These are phyloP conservation scores for Mantis religiosa DNA, from an alignment of 2,888 invertebrate genomes.

Conservation along the genomic window DNA sequence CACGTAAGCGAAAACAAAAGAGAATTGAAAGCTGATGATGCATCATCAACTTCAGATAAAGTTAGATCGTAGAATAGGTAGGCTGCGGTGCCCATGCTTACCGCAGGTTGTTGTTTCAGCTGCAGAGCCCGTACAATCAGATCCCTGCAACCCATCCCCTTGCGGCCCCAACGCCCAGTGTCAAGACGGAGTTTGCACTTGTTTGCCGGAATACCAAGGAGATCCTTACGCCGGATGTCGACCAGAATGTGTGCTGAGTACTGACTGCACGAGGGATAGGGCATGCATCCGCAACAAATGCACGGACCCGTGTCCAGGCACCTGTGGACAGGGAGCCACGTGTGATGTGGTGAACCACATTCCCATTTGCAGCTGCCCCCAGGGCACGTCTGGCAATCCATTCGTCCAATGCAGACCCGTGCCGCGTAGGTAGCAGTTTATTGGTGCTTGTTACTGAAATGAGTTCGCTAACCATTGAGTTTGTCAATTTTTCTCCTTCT, in stretches of 20 bases:
- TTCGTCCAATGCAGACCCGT: conserved; percentile 60
- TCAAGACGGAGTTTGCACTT: conserved; percentile 62
- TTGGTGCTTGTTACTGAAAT: not conserved
- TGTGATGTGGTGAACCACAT: conserved; percentile 70
- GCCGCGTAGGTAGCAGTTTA: conserved; percentile 46
- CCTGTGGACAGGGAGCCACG: conserved; percentile 65
- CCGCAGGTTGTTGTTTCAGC: conserved; percentile 51
- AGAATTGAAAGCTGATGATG: not conserved
- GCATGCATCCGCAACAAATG: conserved; percentile 68
- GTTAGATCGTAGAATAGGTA: not conserved
- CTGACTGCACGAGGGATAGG: conserved; percentile 59
- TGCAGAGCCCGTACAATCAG: conserved; percentile 37
- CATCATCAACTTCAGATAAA: not conserved
- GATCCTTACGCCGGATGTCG: conserved; percentile 61
- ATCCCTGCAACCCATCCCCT: conserved; percentile 36
- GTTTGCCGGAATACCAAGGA: conserved; percentile 62
- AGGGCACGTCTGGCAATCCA: conserved; percentile 69
- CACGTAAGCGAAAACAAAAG: conserved; percentile 22
- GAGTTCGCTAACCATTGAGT: not conserved
- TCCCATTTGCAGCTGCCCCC: conserved; percentile 63
- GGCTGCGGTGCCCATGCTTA: not conserved
- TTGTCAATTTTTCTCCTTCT: not conserved
- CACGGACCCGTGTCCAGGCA: conserved; percentile 64
- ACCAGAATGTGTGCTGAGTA: conserved; percentile 64
- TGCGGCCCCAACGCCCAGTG: conserved; percentile 42